Conservation (phyloP, 1,140 invertebrate genomes). For the Drosophila kikkawai region DNA sequence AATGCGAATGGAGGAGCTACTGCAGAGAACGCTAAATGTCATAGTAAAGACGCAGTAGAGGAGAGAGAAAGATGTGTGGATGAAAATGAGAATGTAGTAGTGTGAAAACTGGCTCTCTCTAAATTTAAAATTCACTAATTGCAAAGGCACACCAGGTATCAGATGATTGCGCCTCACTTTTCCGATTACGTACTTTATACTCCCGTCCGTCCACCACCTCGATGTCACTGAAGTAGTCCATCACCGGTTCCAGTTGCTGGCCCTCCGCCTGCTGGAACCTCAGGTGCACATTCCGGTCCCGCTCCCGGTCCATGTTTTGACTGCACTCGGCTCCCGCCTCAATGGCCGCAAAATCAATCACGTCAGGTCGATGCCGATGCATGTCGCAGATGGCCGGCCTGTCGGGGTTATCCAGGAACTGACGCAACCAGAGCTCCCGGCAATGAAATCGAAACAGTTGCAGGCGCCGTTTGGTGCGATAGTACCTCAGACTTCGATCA, state of each 20-base stretch:
- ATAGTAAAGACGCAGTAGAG: constrained; percentile 27
- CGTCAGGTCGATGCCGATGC: constrained; percentile 28
- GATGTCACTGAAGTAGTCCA: constrained; percentile 49
- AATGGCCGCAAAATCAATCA: constrained; percentile 75
- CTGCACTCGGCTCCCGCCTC: constrained; percentile 62
- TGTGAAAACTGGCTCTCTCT: constrained; percentile 2
- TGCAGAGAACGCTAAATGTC: constrained; percentile 55
- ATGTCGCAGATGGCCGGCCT: constrained; percentile 24
- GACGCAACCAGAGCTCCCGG: constrained; percentile 65
- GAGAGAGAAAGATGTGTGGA: neutral
- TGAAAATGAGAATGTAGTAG: constrained; percentile 2
- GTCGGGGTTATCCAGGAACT: constrained; percentile 17
- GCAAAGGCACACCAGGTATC: constrained; percentile 8
- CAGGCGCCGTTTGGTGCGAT: constrained; percentile 58
- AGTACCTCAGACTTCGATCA: constrained; percentile 59
- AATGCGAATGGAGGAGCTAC: constrained; percentile 21
- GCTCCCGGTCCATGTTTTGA: constrained; percentile 50
- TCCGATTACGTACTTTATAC: constrained; percentile 61
- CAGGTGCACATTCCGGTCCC: neutral
- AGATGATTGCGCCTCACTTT: neutral
- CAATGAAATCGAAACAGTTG: constrained; percentile 65
- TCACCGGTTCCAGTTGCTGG: constrained; percentile 28
- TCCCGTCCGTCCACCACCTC: constrained; percentile 68
- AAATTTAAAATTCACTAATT: constrained; percentile 15
- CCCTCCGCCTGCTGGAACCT: constrained; percentile 38